Evolutionary conservation across 2,113 vertebrate genomes (phyloP).

Genomic region (Crotalus horridus): DNA sequence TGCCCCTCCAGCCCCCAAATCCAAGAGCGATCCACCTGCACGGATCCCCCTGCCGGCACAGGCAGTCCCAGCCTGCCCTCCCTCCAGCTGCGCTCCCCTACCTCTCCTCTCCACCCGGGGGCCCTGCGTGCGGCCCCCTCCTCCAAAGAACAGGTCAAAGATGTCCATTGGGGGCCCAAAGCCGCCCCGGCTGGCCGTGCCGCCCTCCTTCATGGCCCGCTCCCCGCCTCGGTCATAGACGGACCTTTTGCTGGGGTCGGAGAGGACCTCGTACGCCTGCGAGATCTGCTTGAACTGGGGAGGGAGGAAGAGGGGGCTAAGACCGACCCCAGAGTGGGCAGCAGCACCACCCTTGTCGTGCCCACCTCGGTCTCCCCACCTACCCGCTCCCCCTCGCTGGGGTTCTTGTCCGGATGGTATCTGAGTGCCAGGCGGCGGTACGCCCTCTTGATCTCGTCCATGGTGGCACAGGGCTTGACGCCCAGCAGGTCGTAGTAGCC

Average conservation of each 20-base stretch:
- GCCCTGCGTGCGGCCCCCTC: conserved; percentile 24
- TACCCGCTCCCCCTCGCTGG: conserved; percentile 64
- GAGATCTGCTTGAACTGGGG: conserved; percentile 69
- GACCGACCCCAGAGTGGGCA: background rate
- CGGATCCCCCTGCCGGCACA: background rate
- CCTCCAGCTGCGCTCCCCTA: background rate
- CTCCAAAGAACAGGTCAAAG: conserved; percentile 63
- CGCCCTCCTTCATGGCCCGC: conserved; percentile 56
- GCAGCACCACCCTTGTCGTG: background rate
- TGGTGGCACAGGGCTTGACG: conserved; percentile 53
- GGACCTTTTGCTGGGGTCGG: conserved; percentile 54
- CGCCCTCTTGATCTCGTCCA: conserved; percentile 63
- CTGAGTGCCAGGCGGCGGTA: conserved; percentile 61
- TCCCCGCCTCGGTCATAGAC: conserved; percentile 62
- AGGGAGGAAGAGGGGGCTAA: rapidly evolving
- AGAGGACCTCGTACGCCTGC: conserved; percentile 66
- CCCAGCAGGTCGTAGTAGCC: conserved; percentile 65
- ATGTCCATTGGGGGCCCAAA: conserved; percentile 63
- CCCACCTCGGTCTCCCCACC: background rate
- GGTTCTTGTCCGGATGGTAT: conserved; percentile 69
- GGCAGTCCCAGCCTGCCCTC: too few species aligned
- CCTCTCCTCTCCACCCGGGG: conserved; percentile 52
- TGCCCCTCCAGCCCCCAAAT: background rate
- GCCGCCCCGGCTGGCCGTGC: conserved; percentile 7
- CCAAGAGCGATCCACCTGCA: rapidly evolving